Evolutionary conservation across 2,113 vertebrate genomes (phyloP).

Genomic region (Plecotus auritus): DNA sequence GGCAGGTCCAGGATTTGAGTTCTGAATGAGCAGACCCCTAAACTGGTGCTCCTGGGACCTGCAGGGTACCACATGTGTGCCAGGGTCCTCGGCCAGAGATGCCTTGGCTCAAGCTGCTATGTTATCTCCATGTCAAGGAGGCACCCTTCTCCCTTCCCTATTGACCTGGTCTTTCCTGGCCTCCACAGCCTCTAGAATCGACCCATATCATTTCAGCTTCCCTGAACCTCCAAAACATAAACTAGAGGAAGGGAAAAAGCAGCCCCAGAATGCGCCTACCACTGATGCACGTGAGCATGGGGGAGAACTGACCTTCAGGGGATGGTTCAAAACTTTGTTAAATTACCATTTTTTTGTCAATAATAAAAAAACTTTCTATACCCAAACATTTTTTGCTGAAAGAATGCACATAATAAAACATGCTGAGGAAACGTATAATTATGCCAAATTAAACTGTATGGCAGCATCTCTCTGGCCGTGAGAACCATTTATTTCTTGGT

Average conservation of each 20-base stretch:
- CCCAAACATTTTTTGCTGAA: constrained; percentile 28
- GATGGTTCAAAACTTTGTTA: not conserved
- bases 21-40: not conserved
- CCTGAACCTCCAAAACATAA: not conserved
- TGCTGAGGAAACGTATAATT: constrained; percentile 1
- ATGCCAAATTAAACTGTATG: constrained; percentile 14
- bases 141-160: not conserved
- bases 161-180: not conserved
- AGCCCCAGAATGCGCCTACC: not conserved
- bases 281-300: not conserved
- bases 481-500: constrained; percentile 35
- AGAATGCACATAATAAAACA: constrained; percentile 8
- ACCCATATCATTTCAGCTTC: constrained; percentile 30
- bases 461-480: not conserved
- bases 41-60: not conserved
- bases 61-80: not conserved
- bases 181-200: not conserved
- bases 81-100: not conserved
- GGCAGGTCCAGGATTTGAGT: not conserved
- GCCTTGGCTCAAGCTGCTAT: not conserved
- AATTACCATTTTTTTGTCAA: not conserved
- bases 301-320: not conserved
- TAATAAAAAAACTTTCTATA: constrained; percentile 12
- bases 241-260: not conserved
- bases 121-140: not conserved